Evolutionary conservation across 2,113 vertebrate species (phyloP).

Genomic region (Tetrao urogallus): DNA sequence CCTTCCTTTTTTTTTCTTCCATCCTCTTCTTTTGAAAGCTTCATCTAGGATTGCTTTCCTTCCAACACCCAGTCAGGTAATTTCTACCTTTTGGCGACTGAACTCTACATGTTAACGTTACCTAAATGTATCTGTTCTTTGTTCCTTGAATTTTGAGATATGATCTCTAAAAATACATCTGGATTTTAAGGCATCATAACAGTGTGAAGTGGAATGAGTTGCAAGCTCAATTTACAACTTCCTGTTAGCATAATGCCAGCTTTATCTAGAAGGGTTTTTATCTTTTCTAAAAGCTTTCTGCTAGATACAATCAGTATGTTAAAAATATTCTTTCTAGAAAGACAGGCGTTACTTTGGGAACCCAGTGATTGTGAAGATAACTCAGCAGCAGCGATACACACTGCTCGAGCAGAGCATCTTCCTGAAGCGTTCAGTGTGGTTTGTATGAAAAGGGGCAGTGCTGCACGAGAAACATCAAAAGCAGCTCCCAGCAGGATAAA

Average conservation of each 20-base stretch:
- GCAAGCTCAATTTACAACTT: not conserved
- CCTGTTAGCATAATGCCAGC: not conserved
- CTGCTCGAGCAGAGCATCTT: not conserved
- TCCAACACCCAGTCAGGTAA: not conserved
- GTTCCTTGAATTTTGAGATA: not conserved
- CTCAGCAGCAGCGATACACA: not conserved
- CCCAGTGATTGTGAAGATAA: not conserved
- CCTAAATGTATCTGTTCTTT: not conserved
- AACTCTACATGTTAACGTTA: not conserved
- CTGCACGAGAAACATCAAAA: not conserved
- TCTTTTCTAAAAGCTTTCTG: not conserved
- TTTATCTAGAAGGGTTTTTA: not conserved
- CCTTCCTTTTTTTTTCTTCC: not conserved
- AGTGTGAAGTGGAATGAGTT: not conserved
- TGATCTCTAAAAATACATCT: not conserved
- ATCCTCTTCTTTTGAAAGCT: not conserved
- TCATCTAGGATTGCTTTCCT: not conserved
- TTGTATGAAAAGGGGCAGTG: not conserved
- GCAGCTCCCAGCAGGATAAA: not conserved
- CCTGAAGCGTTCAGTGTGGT: not conserved
- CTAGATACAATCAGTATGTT: not conserved
- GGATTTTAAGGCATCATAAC: not conserved
- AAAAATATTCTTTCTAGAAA: not conserved
- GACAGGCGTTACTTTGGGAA: not conserved
- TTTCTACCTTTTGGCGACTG: not conserved